These are phyloP conservation scores for Lysandra bellargus DNA, from an alignment of 2,888 invertebrate species.

Conservation along the genomic window DNA sequence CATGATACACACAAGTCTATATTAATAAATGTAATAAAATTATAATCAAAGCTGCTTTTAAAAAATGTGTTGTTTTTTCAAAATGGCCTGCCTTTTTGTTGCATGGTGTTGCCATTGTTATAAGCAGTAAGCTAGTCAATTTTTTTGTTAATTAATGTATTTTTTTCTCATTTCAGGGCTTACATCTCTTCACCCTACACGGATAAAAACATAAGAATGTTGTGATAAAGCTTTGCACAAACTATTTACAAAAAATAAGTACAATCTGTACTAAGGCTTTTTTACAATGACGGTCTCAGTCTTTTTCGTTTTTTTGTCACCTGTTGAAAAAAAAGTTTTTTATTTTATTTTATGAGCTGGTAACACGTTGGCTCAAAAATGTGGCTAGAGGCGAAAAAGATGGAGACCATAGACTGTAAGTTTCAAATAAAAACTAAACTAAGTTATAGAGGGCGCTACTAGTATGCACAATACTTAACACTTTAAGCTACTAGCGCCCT, in stretches of 20 bases:
- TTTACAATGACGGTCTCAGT: constrained; percentile 54
- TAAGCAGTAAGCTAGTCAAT: background rate
- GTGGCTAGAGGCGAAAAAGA: constrained; percentile 12
- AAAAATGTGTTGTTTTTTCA: background rate
- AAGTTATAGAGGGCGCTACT: constrained; percentile 20
- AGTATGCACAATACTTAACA: constrained; percentile 9
- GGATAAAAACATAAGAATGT: constrained; percentile 83
- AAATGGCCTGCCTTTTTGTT: constrained; percentile 5
- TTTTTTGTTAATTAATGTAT: constrained; percentile 34
- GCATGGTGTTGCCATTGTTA: constrained; percentile 32
- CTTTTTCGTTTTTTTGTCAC: constrained; percentile 2
- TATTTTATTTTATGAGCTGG: background rate
- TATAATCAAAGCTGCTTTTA: too few relatives aligned
- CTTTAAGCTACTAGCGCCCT: constrained; percentile 26
- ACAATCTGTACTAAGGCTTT: constrained; percentile 66
- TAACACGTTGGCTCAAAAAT: background rate
- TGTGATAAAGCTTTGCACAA: constrained; percentile 72
- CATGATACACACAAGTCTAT: too few relatives aligned
- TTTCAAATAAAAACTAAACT: constrained; percentile 10
- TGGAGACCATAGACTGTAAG: constrained; percentile 33
- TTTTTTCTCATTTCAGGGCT: constrained; percentile 70
- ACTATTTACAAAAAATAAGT: constrained; percentile 51
- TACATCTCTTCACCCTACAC: constrained; percentile 84
- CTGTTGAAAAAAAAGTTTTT: background rate
- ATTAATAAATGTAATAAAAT: too few relatives aligned